Base-by-base conservation (phyloP, 2,888 invertebrate genomes). In the Pecten maximus region DNA sequence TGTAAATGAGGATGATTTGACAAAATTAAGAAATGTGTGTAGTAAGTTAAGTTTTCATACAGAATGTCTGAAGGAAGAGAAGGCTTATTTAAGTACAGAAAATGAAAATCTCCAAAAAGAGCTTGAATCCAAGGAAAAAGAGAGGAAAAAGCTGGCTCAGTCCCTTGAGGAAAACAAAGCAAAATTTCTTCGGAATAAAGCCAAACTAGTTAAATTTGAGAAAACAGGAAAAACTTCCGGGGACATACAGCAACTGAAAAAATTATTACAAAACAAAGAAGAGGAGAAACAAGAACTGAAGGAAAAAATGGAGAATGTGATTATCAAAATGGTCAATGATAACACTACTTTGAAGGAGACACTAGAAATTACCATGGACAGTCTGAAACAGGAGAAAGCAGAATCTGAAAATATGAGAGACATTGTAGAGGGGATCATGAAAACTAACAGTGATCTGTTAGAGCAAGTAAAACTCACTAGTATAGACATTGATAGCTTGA, bases 161-260 rank as follows among this genome's bases (percentile, higher is more conserved):
- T 74, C 74, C 35, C 35, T 74, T 8, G 74, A 74, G 35, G 74
- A 74, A 74, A 74, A 74, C 74, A 74, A 74, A 74, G 74, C 74
- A 4, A 74, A 74, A 35, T 74, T 74, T 28, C 28, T 74, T 35
- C 28, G 74, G 6, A 74, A 74, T 28, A 74, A 74, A 74, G 74
- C 74, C 28, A 74, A 74, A 74, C 23, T 74, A 35, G 74, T 74
- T 15, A 74, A 74, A 74, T 35, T 74, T 74, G 74, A 74, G 74
- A 74, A 74, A 74, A 35, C 74, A 74, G 74, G 74, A 16, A 74
- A 74, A 74, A 35, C 74, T 35, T 28, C 28, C 19, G 74, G 74
- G 74, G 74, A 74, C 23, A 35, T 74, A 35, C 74, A 74, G 35
- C 28, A 74, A 35, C 74, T 74, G 6, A 35, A 74, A 28, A 28